These are phyloP conservation scores for Chaenogobius annularis DNA, from an alignment of 2,113 vertebrate species.

Conservation along the genomic window DNA sequence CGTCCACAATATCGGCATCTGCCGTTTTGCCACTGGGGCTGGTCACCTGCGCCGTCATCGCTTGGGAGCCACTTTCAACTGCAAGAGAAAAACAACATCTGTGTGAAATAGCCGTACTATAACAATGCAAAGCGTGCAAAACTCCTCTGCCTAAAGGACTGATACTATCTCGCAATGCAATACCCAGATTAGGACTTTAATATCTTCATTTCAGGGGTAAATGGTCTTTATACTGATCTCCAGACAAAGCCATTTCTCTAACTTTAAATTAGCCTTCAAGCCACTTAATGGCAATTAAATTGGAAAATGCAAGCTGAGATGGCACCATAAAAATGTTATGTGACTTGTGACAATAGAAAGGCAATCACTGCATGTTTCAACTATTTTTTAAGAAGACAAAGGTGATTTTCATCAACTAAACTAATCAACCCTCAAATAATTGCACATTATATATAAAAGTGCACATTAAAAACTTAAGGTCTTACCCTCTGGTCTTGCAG, in stretches of 20 bases:
- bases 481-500: slow-evolving; percentile 85
- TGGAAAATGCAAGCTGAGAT: neutral
- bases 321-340: neutral
- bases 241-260: neutral
- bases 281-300: slow-evolving; percentile 3
- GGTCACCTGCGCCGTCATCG: slow-evolving; percentile 92
- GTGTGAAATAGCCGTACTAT: too few species aligned
- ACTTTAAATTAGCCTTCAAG: neutral
- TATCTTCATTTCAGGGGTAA: too few species aligned
- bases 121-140: too few species aligned
- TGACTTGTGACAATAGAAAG: neutral
- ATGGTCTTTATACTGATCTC: neutral
- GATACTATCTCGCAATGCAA: too few species aligned
- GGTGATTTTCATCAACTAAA: neutral
- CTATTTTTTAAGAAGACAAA: neutral
- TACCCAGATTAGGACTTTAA: too few species aligned
- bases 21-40: slow-evolving; percentile 88
- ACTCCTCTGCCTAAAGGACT: too few species aligned
- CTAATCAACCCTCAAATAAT: neutral
- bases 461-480: neutral
- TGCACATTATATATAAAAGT: neutral
- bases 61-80: slow-evolving; percentile 84
- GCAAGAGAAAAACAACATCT: slow-evolving; percentile 3
- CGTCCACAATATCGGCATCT: slow-evolving; percentile 89
- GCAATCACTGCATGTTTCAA: neutral